These are phyloP conservation scores for Ophion costatus DNA, from an alignment of 2,888 invertebrate genomes.

Conservation along the genomic window DNA sequence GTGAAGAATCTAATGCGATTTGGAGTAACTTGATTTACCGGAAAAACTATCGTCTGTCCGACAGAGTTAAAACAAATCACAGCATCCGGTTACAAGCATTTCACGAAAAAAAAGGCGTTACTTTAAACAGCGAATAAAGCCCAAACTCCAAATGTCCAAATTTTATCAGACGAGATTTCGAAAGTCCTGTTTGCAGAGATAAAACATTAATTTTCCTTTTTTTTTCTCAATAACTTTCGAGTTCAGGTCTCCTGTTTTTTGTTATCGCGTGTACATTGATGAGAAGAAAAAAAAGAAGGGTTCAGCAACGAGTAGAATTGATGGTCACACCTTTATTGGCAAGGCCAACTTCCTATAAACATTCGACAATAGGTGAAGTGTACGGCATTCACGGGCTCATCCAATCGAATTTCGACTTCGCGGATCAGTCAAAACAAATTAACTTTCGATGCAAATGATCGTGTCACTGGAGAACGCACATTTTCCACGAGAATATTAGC, in stretches of 20 bases:
- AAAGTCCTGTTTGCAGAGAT: not conserved
- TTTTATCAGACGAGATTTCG: not conserved
- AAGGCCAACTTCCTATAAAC: slow-evolving; percentile 69
- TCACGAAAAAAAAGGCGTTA: not conserved
- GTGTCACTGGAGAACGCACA: slow-evolving; percentile 11
- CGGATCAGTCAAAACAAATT: slow-evolving; percentile 62
- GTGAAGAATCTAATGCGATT: too few species aligned
- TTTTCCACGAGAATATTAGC: not conserved
- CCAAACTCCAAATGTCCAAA: not conserved
- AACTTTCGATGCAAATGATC: slow-evolving; percentile 35
- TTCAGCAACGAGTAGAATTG: slow-evolving; percentile 44
- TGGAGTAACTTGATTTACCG: too few species aligned
- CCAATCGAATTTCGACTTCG: slow-evolving; percentile 60
- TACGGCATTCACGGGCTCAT: slow-evolving; percentile 55
- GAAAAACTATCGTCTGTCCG: too few species aligned
- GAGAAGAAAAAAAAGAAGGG: slow-evolving; percentile 11
- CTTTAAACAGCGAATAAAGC: not conserved
- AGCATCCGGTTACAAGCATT: not conserved
- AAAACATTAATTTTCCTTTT: not conserved
- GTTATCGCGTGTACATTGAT: not conserved
- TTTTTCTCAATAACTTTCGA: not conserved
- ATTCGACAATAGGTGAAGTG: slow-evolving; percentile 42
- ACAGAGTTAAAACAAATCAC: not conserved
- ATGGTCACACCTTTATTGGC: slow-evolving; percentile 69
- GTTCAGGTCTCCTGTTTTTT: not conserved